Evolutionary conservation across 2,888 invertebrate species (phyloP), one percentile per base, ranked within the genome.

Genomic region (Cecidostiba fungosa): DNA sequence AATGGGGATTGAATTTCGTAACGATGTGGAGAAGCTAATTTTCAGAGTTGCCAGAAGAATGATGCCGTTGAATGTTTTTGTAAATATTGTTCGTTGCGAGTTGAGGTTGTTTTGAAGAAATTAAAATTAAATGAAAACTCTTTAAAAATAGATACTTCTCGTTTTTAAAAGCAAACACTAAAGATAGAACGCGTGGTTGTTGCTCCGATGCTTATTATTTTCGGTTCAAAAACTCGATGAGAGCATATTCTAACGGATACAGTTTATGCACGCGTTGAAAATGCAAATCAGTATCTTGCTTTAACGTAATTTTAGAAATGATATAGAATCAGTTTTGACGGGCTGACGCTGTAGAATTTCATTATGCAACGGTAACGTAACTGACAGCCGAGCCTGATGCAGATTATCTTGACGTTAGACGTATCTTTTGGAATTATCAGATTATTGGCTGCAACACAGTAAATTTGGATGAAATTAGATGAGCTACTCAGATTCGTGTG

Each of bases 381-480:
- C 70, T 72, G 73, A 36, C 59, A 59, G 59, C 72, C 73, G 62
- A 73, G 73, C 26, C 62, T n/a, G 14, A 5, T 70, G 12, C 10
- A 23, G 23, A 72, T 72, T 80, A 72, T 80, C 80, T 54, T 39
- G 80, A 78, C 69, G 29, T 74, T 66, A 78, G 16, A 12, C n/a
- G 26, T 5, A 78, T 19, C 43, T 78, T 78, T 78, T 43, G 66
- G 69, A 77, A 43, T 26, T 66, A 77, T 66, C 66, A 32, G 50
- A 36, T 29, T 12, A 62, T 54, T 23, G 36, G 16, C 19, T 19
- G n/a, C 26, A 12, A 6, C 10, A 6, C 10, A 0, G 50, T 29
- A 10, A 77, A 77, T 77, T 66, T n/a, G 29, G 19, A 36, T 32
- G 23, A 77, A 77, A 54, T 66, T 23, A 29, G 19, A 36, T 32